These are phyloP conservation scores for Belgica antarctica DNA, from an alignment of 2,888 invertebrate genomes.

Conservation along the genomic window DNA sequence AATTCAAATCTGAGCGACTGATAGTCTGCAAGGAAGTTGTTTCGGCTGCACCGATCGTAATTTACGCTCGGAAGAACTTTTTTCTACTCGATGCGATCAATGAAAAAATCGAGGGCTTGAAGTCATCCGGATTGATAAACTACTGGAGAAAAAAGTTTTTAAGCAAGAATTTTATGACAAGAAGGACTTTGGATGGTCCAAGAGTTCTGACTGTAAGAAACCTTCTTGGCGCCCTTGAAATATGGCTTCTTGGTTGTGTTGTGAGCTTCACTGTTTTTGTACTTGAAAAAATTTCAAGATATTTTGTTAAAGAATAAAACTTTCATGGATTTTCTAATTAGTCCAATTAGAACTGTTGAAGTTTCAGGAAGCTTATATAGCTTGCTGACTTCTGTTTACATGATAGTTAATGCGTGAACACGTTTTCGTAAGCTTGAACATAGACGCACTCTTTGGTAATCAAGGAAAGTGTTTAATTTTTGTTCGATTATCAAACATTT, in stretches of 20 bases:
- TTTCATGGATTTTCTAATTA: too few species aligned
- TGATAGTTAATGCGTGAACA: too few species aligned
- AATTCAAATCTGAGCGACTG: background rate
- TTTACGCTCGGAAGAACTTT: slow-evolving; percentile 35
- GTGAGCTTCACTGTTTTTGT: background rate
- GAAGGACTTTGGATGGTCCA: background rate
- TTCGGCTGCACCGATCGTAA: slow-evolving; percentile 20
- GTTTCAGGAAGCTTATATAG: too few species aligned
- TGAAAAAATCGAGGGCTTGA: background rate
- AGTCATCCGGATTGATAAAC: slow-evolving; percentile 21
- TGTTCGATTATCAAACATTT: too few species aligned
- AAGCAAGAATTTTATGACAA: background rate
- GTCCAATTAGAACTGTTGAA: too few species aligned
- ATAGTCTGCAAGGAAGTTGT: slow-evolving; percentile 33
- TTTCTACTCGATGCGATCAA: background rate
- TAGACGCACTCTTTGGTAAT: too few species aligned
- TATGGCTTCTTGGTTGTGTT: slow-evolving; percentile 1
- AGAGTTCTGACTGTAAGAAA: background rate
- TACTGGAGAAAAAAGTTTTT: background rate
- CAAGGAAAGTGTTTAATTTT: too few species aligned
- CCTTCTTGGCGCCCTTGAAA: background rate
- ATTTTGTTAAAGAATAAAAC: too few species aligned
- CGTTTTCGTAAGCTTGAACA: too few species aligned
- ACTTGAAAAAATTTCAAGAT: too few species aligned
- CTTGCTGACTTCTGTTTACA: too few species aligned